Base-by-base conservation (phyloP, 2,888 invertebrate genomes). In the Podotricha telesiphe region DNA sequence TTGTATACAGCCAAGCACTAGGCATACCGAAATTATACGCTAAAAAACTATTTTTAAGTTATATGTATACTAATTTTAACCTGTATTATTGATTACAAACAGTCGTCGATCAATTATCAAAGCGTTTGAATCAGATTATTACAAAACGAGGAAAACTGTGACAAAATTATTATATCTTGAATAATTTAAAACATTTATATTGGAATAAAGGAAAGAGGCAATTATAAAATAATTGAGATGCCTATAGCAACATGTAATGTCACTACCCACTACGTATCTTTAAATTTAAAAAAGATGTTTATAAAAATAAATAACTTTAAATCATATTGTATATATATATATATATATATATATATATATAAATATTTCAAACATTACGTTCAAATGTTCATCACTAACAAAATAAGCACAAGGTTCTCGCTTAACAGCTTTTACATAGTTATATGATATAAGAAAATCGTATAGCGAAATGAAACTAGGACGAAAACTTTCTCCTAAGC, bases 401-500 rank as follows among this genome's bases (percentile, higher is more conserved):
- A 5, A 34, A 37, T 34, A 37, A 11, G 34, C 17, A 1, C 34
- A 13, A 13, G 55, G 1, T 55, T 1, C 51, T n/a, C n/a, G 34
- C 6, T 17, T 19, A 37, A 19, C 55, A 17, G 10, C 55, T 37
- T 55, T 47, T 17, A 17, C 17, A 8, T 45, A 45, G n/a, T 8
- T 17, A 10, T 47, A 17, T 17, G 17, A 47, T 17, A 47, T 17
- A 1, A 47, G 47, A 47, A 47, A 47, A 47, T 47, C 5, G 47
- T 17, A 55, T 17, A 55, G 17, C 17, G 55, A 37, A 11, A 37
- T 37, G 55, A 55, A 55, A 55, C 55, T 55, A 37, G 34, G 37
- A 55, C 34, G 10, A 34, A 55, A 17, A 55, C 55, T 55, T 55
- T 55, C 55, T 55, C 34, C 34, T 37, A 17, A 37, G 34, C 28